phyloP scores from a whole-genome alignment of 2,888 invertebrate species.

The Teinopalpus imperialis region DNA sequence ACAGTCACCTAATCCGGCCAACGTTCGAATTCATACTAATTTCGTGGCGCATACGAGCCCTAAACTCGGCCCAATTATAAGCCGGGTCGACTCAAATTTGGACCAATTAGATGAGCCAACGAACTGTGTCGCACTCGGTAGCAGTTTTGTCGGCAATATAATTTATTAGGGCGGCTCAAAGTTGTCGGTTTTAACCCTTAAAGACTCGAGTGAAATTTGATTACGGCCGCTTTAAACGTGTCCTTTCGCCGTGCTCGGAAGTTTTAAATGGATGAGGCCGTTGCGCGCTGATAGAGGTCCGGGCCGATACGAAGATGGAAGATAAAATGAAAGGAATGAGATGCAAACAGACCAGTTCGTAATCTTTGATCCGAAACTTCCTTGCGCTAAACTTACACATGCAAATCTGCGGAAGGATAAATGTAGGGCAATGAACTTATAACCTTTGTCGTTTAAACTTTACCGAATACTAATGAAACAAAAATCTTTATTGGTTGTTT shows the following conservation, averaged over 20 bases:
- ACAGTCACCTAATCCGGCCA: slow-evolving; percentile 56
- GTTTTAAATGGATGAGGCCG: slow-evolving; percentile 69
- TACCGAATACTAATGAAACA: too few relatives aligned
- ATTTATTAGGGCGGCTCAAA: slow-evolving; percentile 79
- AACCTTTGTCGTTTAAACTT: too few relatives aligned
- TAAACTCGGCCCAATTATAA: slow-evolving; percentile 73
- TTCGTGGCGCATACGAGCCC: slow-evolving; percentile 63
- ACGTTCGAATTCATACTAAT: slow-evolving; percentile 72
- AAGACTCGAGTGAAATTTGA: slow-evolving; percentile 80
- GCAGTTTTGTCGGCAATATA: slow-evolving; percentile 81
- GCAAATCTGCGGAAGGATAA: not conserved
- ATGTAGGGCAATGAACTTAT: not conserved
- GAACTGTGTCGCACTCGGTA: slow-evolving; percentile 79
- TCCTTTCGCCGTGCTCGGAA: slow-evolving; percentile 60
- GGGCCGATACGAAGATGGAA: slow-evolving; percentile 28
- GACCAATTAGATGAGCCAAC: slow-evolving; percentile 81
- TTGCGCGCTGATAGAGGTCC: slow-evolving; percentile 35
- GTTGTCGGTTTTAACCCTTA: slow-evolving; percentile 78
- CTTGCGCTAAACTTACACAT: not conserved
- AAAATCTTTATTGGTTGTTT: too few relatives aligned
- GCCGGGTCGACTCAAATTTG: slow-evolving; percentile 74
- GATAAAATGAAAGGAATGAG: slow-evolving; percentile 10
- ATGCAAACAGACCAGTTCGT: slow-evolving; percentile 11
- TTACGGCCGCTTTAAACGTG: slow-evolving; percentile 74
- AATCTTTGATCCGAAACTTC: slow-evolving; percentile 13